phyloP scores from a whole-genome alignment of 1,140 invertebrate species.

The Pissodes strobi region DNA sequence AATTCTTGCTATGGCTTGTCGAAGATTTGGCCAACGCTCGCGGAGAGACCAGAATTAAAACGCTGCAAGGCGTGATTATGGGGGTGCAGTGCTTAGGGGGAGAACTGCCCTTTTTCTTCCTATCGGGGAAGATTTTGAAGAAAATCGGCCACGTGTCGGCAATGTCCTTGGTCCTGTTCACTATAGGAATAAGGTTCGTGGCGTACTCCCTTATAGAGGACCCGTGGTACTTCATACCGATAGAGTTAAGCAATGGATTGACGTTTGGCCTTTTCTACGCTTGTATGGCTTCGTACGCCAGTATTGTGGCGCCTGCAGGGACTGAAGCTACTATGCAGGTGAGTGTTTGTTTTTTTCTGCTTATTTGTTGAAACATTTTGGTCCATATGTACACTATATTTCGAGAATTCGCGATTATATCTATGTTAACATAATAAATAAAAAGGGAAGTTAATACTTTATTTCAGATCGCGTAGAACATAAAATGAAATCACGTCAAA shows the following conservation, averaged over 20 bases:
- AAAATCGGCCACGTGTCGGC: constrained; percentile 81
- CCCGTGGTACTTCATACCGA: constrained; percentile 80
- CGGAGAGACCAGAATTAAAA: constrained; percentile 68
- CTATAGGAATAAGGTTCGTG: constrained; percentile 76
- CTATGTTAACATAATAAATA: too few relatives aligned
- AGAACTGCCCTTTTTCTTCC: constrained; percentile 88
- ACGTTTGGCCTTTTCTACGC: constrained; percentile 89
- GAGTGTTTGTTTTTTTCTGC: too few relatives aligned
- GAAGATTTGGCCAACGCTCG: constrained; percentile 66
- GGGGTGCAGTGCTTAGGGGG: constrained; percentile 83
- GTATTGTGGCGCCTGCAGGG: constrained; percentile 80
- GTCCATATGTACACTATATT: too few relatives aligned
- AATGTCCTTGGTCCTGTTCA: constrained; percentile 80
- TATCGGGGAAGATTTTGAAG: constrained; percentile 79
- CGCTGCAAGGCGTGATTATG: constrained; percentile 78
- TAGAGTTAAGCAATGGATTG: constrained; percentile 85
- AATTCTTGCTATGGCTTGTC: constrained; percentile 82
- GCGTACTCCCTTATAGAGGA: constrained; percentile 80
- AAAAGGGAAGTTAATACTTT: too few relatives aligned
- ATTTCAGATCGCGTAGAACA: too few relatives aligned
- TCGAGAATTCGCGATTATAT: too few relatives aligned
- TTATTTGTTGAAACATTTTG: too few relatives aligned
- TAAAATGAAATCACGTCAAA: too few relatives aligned
- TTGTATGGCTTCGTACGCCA: constrained; percentile 87
- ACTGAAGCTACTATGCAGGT: constrained; percentile 84